These are phyloP conservation scores for Lamproptera curius DNA, from an alignment of 2,888 invertebrate species.

Conservation along the genomic window DNA sequence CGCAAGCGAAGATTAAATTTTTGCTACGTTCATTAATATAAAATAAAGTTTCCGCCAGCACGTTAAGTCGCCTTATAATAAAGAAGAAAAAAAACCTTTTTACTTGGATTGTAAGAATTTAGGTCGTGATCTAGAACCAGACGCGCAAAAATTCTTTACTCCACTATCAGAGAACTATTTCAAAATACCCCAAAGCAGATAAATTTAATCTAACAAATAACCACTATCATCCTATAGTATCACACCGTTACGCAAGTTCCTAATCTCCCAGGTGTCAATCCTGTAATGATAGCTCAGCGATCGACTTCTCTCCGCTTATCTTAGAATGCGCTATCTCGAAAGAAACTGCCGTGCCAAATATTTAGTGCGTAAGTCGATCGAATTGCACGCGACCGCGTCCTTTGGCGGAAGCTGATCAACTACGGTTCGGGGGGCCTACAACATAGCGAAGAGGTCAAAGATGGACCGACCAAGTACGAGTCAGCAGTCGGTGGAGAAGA, in stretches of 20 bases:
- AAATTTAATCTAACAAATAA: slow-evolving; percentile 45
- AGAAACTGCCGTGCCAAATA: slow-evolving; percentile 27
- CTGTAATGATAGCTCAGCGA: slow-evolving; percentile 42
- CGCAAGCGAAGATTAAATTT: no score
- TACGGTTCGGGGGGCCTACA: slow-evolving; percentile 45
- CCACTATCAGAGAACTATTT: slow-evolving; percentile 45
- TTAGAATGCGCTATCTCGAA: slow-evolving; percentile 37
- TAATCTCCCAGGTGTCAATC: slow-evolving; percentile 65
- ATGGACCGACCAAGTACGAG: slow-evolving; percentile 71
- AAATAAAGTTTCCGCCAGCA: no score
- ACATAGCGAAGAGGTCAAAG: slow-evolving; percentile 32
- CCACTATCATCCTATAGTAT: slow-evolving; percentile 41
- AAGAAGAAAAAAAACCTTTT: background rate
- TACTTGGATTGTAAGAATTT: background rate
- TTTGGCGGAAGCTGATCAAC: slow-evolving; percentile 23
- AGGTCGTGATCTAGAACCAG: slow-evolving; percentile 8
- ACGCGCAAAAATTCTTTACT: slow-evolving; percentile 15
- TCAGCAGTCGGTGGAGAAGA: slow-evolving; percentile 56
- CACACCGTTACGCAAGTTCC: slow-evolving; percentile 57
- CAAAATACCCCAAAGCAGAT: slow-evolving; percentile 47
- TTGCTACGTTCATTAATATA: no score
- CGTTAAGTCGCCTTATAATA: no score
- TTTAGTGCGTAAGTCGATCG: slow-evolving; percentile 42
- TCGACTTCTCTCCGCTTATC: slow-evolving; percentile 56
- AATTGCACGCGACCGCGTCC: slow-evolving; percentile 42